Evolutionary conservation across 2,797 vertebrate genomes (phyloP), one percentile per base, ranked within the genome.

Genomic region (Notoglanidium macrostoma): DNA sequence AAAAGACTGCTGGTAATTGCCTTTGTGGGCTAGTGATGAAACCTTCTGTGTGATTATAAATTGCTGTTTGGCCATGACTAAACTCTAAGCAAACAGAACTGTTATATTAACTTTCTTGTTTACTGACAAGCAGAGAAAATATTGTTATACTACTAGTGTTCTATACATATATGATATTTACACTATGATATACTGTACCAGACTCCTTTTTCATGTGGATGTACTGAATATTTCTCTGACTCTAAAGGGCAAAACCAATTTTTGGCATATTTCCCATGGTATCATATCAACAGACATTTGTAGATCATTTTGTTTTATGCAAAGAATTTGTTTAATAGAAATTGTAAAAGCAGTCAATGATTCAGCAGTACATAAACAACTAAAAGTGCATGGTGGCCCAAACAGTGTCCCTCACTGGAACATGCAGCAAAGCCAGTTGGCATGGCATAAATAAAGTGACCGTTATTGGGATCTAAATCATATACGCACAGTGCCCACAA

Each of bases 391-490:
- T 83, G 61, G 85, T 83, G 79, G 82, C 77, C 59, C 46, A 85
- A 70, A 77, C 84, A 85, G 12, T 82, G 76, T 88, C 86, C 85
- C 88, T 67, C 14, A 63, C 49, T 94, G 95, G 93, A 95, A 87
- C 83, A 92, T 89, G 93, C 87, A 88, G 88, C 92, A 89, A 92
- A 93, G 94, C 94, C 90, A 90, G 91, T 90, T 79, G 90, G 70
- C 87, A 70, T 90, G 90, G 93, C 90, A 93, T 89, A 86, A 74
- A 85, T 87, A 77, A 73, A 83, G 91, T 86, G 86, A 87, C 90
- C 91, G 95, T 95, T 96, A 96, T 96, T 96, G 96, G 95, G 95
- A 94, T 95, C 93, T 94, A 87, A 88, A 86, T 49, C 46, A 87
- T 85, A 91, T 86, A 80, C 88, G 90, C 72, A 91, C 88, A 89